These are phyloP conservation scores for Helicoverpa assulta DNA, from an alignment of 2,888 invertebrate genomes.

Conservation along the genomic window DNA sequence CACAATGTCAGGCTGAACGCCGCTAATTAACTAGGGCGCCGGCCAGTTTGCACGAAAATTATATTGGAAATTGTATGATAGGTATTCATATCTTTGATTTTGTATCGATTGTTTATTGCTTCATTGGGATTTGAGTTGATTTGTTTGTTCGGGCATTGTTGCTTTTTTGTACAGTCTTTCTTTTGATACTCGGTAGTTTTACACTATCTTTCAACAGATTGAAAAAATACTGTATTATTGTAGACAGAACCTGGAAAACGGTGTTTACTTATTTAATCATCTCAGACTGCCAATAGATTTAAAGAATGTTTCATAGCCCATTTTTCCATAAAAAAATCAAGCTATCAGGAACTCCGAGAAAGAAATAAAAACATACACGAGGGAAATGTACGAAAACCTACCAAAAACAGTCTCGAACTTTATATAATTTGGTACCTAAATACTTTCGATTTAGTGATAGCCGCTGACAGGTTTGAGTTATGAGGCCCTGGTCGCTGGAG, in stretches of 20 bases:
- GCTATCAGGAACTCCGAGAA: no score
- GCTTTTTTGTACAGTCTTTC: no score
- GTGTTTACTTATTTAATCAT: no score
- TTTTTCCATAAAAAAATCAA: no score
- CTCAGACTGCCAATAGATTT: no score
- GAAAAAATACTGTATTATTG: no score
- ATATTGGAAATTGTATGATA: conserved; percentile 15
- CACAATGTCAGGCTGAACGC: conserved; percentile 69
- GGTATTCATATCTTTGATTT: conserved; percentile 6
- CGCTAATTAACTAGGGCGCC: conserved; percentile 62
- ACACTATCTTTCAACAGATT: no score
- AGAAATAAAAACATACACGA: no score
- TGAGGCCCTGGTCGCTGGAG: conserved; percentile 29
- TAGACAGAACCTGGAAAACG: no score
- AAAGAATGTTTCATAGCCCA: no score
- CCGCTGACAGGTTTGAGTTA: conserved; percentile 49
- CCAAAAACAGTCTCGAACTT: neutral
- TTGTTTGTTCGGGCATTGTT: neutral
- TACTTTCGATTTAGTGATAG: conserved; percentile 52
- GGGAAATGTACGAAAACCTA: no score
- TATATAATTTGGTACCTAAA: conserved; percentile 44
- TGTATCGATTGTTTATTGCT: neutral
- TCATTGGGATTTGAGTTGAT: neutral
- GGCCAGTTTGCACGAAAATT: conserved; percentile 20
- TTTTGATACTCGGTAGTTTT: no score